Evolutionary conservation across 2,888 invertebrate species (phyloP), one percentile per base, ranked within the genome.

Genomic region (Lacanobia wlatinum): DNA sequence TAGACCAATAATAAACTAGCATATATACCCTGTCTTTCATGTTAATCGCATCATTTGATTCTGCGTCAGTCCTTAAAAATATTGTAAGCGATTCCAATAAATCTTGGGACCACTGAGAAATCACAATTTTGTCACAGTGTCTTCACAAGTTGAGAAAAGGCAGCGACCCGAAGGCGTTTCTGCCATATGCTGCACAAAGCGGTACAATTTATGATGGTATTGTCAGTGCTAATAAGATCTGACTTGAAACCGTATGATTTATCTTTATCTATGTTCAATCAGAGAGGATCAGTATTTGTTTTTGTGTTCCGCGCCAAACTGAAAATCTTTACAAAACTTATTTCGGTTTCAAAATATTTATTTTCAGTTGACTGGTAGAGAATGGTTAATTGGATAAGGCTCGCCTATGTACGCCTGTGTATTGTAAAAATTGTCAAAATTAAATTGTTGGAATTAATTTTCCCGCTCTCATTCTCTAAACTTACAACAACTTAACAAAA

Each of bases 191-290:
- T 75, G 80, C 78, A 80, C 65, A 70, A 63, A 80, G 43, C 58
- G 69, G 77, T 62, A 78, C 73, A 78, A 78, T 78, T 78, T 78
- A 78, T 78, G 78, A 69, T 56, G 56, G 50, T 68, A 71, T 78
- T 73, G 64, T 64, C 67, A 64, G 64, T 65, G 40, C 64, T 78
- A 78, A 78, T 78, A 78, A 73, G 64, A 78, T 69, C 61, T 65
- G 67, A 64, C 50, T 43, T 63, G 50, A 73, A 64, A 43, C 62
- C 8, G 12, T 40, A 48, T 66, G 77, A 77, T 77, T 77, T 77
- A 76, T 76, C 18, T 28, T 23, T 71, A 38, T n/a, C 12, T 50
- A 21, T 38, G n/a, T 18, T 61, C 23, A 28, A 40, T 70, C 62
- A 14, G 40, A 55, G 28, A 63, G 7, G 40, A 4, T 21, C 0